These are phyloP conservation scores for Pandemis corylana DNA, from an alignment of 2,888 invertebrate genomes.

Conservation along the genomic window DNA sequence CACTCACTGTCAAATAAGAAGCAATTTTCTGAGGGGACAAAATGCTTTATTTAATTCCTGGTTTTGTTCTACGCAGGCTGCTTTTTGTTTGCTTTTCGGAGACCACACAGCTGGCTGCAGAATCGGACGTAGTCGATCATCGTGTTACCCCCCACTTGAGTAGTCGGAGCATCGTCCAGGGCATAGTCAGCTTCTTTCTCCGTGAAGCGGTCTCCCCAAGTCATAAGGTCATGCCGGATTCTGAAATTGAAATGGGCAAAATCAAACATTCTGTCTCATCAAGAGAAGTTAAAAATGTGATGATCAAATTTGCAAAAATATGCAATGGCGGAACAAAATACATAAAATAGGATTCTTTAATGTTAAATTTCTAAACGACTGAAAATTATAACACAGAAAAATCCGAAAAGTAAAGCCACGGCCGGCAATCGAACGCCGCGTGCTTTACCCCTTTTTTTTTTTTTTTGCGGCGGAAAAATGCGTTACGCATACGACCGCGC, in stretches of 20 bases:
- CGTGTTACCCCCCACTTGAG: slow-evolving; percentile 78
- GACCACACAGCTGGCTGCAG: slow-evolving; percentile 85
- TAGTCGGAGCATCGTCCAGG: slow-evolving; percentile 86
- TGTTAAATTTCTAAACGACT: too few relatives aligned
- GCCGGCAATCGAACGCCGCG: too few relatives aligned
- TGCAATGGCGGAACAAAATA: too few relatives aligned
- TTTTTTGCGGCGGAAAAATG: too few relatives aligned
- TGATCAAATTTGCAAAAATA: too few relatives aligned
- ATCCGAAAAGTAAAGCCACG: too few relatives aligned
- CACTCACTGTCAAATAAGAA: slow-evolving; percentile 14
- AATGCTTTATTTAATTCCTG: slow-evolving; percentile 17
- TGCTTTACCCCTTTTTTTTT: too few relatives aligned
- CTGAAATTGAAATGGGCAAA: slow-evolving; percentile 62
- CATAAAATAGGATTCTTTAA: too few relatives aligned
- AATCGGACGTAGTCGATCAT: slow-evolving; percentile 88
- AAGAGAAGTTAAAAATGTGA: too few relatives aligned
- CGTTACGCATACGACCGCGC: too few relatives aligned
- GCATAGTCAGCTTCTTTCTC: slow-evolving; percentile 86
- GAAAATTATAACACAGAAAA: too few relatives aligned
- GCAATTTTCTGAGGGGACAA: slow-evolving; percentile 11
- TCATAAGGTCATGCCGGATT: slow-evolving; percentile 87
- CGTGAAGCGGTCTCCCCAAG: slow-evolving; percentile 87
- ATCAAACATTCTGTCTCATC: background rate
- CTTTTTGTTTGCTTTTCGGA: slow-evolving; percentile 78
- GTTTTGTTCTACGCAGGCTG: slow-evolving; percentile 33